Evolutionary conservation across 2,113 vertebrate genomes (phyloP), one percentile per base, ranked within the genome.

Genomic region (Ameiurus melas): DNA sequence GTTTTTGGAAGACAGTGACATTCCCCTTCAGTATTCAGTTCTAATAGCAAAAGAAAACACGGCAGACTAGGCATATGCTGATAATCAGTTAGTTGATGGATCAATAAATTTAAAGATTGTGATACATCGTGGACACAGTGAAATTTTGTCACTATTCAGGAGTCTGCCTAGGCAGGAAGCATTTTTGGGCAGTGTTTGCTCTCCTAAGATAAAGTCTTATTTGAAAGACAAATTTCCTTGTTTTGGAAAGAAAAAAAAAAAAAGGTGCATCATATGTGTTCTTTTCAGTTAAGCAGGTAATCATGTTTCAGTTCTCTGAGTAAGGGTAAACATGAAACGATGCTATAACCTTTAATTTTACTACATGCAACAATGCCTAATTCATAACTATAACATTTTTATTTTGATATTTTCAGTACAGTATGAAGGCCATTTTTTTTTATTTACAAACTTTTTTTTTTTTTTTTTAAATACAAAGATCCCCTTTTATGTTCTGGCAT

Each of bases 1-100:
- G 25, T 53, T 53, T 79, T 53, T 79, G 77, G 77, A 80, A 80
- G 77, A 80, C 43, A 20, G 22, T 77, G 73, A 77, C 27, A 33
- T 55, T 80, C n/a, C 51, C 30, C 51, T 55, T 80, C 6, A 55
- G 51, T 30, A 57, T 57, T 55, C 5, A 55, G n/a, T 30, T 80
- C n/a, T 19, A 80, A 55, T 13, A 80, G 51, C 6, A 55, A 51
- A 78, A 51, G 20, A 7, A 51, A 78, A 78, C 43, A 77, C 12
- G 55, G 51, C 25, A n/a, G 51, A 55, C 27, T 51, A 51, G 43
- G 75, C 25, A 53, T 51, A 53, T 55, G 27, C 27, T 9, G 22
- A 77, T 55, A 30, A 55, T 80, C 75, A 78, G 27, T 53, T 53
- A 30, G 47, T 14, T 39, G 36, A 73, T 73, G 7, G 70, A 20